phyloP scores from a whole-genome alignment of 2,797 vertebrate species.

The Anas bahamensis region DNA sequence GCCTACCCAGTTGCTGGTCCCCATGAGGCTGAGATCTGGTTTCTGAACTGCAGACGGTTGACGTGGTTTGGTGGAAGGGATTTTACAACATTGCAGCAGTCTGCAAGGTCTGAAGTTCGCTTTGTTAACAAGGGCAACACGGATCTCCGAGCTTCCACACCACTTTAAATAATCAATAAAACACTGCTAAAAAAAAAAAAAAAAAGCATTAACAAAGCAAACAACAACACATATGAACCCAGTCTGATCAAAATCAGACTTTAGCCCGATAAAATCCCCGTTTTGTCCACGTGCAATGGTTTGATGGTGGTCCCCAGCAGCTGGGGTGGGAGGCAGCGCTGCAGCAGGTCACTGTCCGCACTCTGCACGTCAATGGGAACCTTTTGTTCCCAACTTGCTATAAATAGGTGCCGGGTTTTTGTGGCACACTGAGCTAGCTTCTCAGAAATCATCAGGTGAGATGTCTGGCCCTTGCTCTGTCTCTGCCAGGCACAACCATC shows the following conservation, averaged over 20 bases:
- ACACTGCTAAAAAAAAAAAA: no score
- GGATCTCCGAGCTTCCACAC: background rate
- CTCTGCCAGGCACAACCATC: background rate
- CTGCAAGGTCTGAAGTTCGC: background rate
- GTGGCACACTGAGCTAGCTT: background rate
- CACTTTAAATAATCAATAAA: background rate
- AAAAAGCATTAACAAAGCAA: background rate
- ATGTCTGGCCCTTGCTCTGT: background rate
- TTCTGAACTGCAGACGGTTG: background rate
- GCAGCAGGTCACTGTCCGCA: no score
- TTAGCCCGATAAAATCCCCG: accelerated
- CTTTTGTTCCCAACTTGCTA: background rate
- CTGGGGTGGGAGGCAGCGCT: background rate
- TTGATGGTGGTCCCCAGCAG: background rate
- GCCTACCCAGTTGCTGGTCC: background rate
- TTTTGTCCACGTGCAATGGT: background rate
- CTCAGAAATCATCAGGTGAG: background rate
- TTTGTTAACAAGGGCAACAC: background rate
- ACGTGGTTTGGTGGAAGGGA: background rate
- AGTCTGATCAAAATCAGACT: background rate
- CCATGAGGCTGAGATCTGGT: background rate
- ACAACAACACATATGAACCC: no score
- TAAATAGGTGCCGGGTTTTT: background rate
- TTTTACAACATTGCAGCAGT: background rate
- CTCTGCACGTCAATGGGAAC: background rate